phyloP scores from a whole-genome alignment of 2,797 vertebrate species.

The Luscinia luscinia region DNA sequence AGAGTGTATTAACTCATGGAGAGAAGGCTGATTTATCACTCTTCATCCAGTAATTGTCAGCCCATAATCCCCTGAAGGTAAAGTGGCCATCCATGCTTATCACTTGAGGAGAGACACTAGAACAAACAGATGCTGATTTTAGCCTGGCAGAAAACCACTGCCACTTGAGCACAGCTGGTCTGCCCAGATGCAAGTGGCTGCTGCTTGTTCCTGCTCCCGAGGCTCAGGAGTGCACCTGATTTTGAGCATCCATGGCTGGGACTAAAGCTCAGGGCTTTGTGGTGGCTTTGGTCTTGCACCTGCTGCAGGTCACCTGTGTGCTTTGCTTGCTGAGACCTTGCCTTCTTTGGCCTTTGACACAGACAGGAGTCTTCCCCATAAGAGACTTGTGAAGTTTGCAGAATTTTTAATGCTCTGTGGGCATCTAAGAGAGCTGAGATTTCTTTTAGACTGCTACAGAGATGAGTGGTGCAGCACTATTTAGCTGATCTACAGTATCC shows the following conservation, averaged over 20 bases:
- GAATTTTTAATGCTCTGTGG: background rate
- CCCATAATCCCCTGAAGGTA: background rate
- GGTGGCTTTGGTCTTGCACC: background rate
- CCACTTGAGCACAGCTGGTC: background rate
- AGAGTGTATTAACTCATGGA: background rate
- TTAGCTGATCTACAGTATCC: background rate
- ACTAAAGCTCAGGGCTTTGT: accelerated
- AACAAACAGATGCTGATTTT: background rate
- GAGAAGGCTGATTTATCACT: slow-evolving; percentile 2
- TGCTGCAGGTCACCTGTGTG: background rate
- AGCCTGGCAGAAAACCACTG: background rate
- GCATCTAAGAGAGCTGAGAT: background rate
- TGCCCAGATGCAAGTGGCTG: background rate
- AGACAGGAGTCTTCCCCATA: background rate
- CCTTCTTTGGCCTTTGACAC: background rate
- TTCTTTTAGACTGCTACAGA: background rate
- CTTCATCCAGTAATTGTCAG: background rate
- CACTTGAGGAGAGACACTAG: background rate
- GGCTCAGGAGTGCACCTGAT: background rate
- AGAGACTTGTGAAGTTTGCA: background rate
- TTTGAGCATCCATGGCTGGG: background rate
- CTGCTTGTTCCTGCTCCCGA: background rate
- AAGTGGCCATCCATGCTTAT: background rate
- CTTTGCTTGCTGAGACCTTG: background rate
- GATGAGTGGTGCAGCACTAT: background rate